A percentile compares a stretch with the other conserved stretches of the same genome.
These are phyloP conservation scores for Pitta sordida DNA, from an alignment of 2,113 vertebrate genomes.

Conservation along the genomic window DNA sequence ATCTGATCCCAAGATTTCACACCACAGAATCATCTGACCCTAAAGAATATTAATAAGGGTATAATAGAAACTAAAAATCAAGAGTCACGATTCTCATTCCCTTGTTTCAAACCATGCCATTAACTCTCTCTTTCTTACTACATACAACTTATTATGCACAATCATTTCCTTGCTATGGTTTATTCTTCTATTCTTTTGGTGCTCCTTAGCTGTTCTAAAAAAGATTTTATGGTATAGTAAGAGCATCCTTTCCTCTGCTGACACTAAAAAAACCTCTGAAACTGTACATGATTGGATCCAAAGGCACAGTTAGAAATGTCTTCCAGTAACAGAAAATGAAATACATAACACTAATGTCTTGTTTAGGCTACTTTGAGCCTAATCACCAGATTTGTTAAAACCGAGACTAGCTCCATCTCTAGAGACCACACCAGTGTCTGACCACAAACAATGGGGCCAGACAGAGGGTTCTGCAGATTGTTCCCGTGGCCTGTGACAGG, in stretches of 20 bases:
- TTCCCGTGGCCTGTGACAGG: background rate
- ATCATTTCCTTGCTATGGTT: background rate
- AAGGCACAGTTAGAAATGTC: background rate
- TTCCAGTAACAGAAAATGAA: background rate
- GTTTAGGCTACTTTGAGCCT: background rate
- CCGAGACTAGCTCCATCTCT: background rate
- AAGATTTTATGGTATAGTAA: background rate
- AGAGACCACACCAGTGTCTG: background rate
- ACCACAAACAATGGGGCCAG: background rate
- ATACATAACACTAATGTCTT: background rate
- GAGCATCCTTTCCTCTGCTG: background rate
- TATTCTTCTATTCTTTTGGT: background rate
- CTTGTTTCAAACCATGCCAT: background rate
- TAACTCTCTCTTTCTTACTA: background rate
- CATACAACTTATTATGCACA: background rate
- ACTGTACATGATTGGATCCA: background rate
- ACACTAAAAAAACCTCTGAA: background rate
- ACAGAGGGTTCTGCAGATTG: background rate
- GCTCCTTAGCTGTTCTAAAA: background rate
- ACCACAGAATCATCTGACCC: background rate
- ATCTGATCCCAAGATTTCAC: background rate
- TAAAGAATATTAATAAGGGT: background rate
- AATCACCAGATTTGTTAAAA: background rate
- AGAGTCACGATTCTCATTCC: background rate
- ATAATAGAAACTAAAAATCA: background rate